These are phyloP conservation scores for Athrips mouffetella DNA, from an alignment of 2,888 invertebrate species.

Conservation along the genomic window DNA sequence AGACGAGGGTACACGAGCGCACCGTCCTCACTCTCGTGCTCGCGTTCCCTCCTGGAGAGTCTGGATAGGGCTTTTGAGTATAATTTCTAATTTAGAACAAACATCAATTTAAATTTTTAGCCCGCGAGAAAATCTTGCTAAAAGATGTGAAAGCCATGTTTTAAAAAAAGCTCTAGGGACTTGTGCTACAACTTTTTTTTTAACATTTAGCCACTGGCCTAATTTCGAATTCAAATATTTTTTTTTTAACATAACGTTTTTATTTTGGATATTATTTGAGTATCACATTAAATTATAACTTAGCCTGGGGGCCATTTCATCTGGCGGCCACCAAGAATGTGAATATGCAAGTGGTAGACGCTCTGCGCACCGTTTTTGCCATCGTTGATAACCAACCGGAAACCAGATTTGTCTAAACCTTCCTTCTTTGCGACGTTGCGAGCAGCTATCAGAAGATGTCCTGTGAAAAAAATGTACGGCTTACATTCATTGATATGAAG, in stretches of 20 bases:
- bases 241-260: background rate
- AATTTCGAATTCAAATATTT: no score
- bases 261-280: background rate
- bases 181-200: no score
- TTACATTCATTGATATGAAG: background rate
- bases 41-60: no score
- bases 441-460: conserved; percentile 90
- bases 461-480: conserved; percentile 43
- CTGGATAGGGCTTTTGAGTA: no score
- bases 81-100: no score
- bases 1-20: background rate
- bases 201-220: no score
- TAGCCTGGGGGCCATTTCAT: conserved; percentile 96
- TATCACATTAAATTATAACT: background rate
- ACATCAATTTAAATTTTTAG: no score
- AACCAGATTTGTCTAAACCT: conserved; percentile 86
- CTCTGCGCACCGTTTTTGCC: conserved; percentile 95
- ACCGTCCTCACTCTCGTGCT: background rate
- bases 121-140: no score
- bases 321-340: conserved; percentile 95
- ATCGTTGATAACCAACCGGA: conserved; percentile 94
- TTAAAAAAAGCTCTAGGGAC: no score
- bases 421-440: conserved; percentile 88
- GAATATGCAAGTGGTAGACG: conserved; percentile 96
- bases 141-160: no score